Evolutionary conservation across 2,113 vertebrate genomes (phyloP), one percentile per base, ranked within the genome.

Genomic region (Miniopterus natalensis): DNA sequence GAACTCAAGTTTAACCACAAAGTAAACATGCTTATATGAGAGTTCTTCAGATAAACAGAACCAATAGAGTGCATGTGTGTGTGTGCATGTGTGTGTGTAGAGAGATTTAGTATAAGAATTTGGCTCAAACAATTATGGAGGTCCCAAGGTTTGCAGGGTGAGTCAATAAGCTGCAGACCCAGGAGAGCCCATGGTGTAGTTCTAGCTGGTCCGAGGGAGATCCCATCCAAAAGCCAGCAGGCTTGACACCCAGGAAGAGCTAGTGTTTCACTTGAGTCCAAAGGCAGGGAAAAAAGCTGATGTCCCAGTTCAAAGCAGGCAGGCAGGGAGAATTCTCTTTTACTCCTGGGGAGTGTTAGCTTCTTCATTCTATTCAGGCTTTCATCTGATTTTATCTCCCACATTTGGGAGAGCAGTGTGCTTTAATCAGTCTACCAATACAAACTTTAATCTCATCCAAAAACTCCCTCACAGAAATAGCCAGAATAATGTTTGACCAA

Each of bases 1-100:
- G 49, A 68, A 91, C 42, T 59, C 65, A 92, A 61, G 51, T 66
- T 94, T 84, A 71, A 78, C 61, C 6, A 45, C 73, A 74, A 93
- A 93, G 40, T 40, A 83, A 88, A 84, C 17, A 23, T 20, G 8
- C 9, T 47, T 74, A 3, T 53, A 53, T 70, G 49, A 73, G 47
- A 29, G 47, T 40, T 90, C 47, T 80, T 61, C 11, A 86, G 86
- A 65, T 31, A 85, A 94, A 85, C 42, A 73, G 53, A 63, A 65
- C 20, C 31, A 77, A 25, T 5, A 23, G 53, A 5, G 18, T 6
- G 29, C 27, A 42, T 88, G 85, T 45, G 11, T 45, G 66, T 70
- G 40, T 47, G 86, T n/a, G 4, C 31, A 29, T 31, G 49, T 74
- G 25, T 77, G 29, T 53, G 6, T 51, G n/a, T 80, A 20, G 63